Percentiles rank a stretch among this genome's conserved stretches.
phyloP scores from a whole-genome alignment of 2,113 vertebrate genomes.

The Bambusicola thoracicus region DNA sequence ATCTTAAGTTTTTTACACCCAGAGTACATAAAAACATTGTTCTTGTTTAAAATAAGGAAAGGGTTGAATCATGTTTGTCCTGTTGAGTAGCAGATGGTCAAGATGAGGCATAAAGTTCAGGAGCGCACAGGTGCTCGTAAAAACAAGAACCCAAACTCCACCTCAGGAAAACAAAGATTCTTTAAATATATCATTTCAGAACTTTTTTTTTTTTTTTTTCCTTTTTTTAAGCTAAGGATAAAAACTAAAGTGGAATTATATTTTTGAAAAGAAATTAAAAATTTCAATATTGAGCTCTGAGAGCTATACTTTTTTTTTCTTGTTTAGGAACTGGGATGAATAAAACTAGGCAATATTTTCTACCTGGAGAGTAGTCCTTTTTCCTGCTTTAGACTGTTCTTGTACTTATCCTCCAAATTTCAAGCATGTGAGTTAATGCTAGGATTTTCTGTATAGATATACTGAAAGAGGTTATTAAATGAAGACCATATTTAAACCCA shows the following conservation, averaged over 20 bases:
- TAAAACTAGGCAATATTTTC: background rate
- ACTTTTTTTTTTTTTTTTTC: background rate
- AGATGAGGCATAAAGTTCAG: background rate
- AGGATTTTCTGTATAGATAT: background rate
- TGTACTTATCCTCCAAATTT: background rate
- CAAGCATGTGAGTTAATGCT: background rate
- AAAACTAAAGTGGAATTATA: background rate
- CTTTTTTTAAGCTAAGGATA: background rate
- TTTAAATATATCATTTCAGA: background rate
- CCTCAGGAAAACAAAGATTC: background rate
- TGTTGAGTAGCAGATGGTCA: background rate
- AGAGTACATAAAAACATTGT: background rate
- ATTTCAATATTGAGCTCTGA: background rate
- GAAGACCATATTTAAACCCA: background rate
- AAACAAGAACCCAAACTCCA: background rate
- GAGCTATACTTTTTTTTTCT: background rate
- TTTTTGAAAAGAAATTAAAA: background rate
- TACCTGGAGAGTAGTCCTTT: background rate
- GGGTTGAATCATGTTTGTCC: background rate
- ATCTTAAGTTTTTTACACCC: background rate
- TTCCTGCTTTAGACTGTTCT: background rate
- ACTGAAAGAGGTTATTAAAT: background rate
- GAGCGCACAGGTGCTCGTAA: background rate
- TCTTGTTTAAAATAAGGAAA: slow-evolving; percentile 6
- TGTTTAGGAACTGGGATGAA: background rate